These are phyloP conservation scores for Sebastiscus albofasciatus DNA, from an alignment of 2,797 vertebrate genomes.

Conservation along the genomic window DNA sequence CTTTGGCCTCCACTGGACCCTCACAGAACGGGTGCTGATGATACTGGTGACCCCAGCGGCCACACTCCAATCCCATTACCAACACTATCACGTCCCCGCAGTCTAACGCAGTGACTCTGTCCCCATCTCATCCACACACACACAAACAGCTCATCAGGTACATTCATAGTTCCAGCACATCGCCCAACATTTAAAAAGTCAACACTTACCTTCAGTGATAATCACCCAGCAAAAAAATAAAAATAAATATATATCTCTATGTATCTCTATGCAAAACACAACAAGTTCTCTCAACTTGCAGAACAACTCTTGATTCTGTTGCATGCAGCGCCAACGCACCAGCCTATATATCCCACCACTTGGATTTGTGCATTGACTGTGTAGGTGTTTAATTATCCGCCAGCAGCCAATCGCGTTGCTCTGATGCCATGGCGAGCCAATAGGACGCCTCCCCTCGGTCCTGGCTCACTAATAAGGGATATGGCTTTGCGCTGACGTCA, in stretches of 20 bases:
- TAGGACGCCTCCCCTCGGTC: conserved; percentile 60
- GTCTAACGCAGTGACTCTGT: conserved; percentile 5
- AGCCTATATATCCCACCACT: conserved; percentile 89
- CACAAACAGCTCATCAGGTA: not conserved
- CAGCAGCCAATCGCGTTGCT: conserved; percentile 82
- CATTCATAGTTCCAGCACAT: conserved; percentile 7
- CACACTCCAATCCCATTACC: conserved; percentile 45
- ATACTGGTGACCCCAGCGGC: conserved; percentile 41
- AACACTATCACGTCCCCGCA: conserved; percentile 33
- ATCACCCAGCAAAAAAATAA: conserved; percentile 65
- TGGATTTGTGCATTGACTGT: conserved; percentile 84
- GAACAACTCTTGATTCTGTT: conserved; percentile 83
- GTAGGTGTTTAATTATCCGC: conserved; percentile 87
- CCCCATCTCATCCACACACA: not conserved
- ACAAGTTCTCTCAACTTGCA: conserved; percentile 75
- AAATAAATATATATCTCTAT: conserved; percentile 59
- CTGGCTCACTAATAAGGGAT: conserved; percentile 72
- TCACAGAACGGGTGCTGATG: not conserved
- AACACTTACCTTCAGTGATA: conserved; percentile 76
- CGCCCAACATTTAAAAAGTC: conserved; percentile 31
- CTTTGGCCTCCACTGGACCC: conserved; percentile 15
- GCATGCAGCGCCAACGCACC: conserved; percentile 71
- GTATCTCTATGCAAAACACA: conserved; percentile 63
- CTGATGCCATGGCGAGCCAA: conserved; percentile 73
- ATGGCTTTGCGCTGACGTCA: conserved; percentile 85